Percentiles rank a stretch among this genome's conserved stretches.
Conservation (phyloP, 1,140 invertebrate species). For the Campoletis sonorensis region DNA sequence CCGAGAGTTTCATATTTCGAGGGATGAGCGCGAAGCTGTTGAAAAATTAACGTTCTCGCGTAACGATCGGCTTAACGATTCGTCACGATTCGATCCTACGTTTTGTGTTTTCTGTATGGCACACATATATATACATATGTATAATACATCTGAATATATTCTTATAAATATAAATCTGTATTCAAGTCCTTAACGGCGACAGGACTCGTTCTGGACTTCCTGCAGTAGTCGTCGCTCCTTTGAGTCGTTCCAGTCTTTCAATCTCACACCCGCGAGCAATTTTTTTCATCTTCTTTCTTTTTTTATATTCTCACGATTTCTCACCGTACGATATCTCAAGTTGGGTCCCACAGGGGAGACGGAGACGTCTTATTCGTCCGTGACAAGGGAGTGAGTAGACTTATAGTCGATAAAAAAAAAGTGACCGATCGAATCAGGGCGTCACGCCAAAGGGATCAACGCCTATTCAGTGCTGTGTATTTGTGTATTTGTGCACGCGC, state of each 20-base stretch:
- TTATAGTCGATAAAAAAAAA: constrained; percentile 7
- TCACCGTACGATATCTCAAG: not conserved
- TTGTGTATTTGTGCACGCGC: not conserved
- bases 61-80: constrained; percentile 37
- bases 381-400: constrained; percentile 10
- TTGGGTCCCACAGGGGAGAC: constrained; percentile 9
- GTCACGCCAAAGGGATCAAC: constrained; percentile 21
- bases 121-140: too few relatives aligned
- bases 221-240: constrained; percentile 22
- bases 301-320: constrained; percentile 8
- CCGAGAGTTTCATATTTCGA: not conserved
- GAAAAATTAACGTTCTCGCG: constrained; percentile 17
- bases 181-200: constrained; percentile 20
- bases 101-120: not conserved
- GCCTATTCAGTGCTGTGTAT: not conserved
- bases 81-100: constrained; percentile 41
- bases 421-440: constrained; percentile 31
- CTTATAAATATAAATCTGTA: not conserved
- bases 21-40: constrained; percentile 30
- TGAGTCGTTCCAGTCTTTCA: constrained; percentile 28
- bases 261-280: constrained; percentile 4
- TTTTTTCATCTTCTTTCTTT: not conserved
- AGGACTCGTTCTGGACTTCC: constrained; percentile 31
- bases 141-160: not conserved
- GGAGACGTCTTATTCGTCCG: constrained; percentile 7